A percentile compares a stretch with the other conserved stretches of the same genome.
These are phyloP conservation scores for Myocastor coypus DNA, from an alignment of 2,113 vertebrate species.

Conservation along the genomic window DNA sequence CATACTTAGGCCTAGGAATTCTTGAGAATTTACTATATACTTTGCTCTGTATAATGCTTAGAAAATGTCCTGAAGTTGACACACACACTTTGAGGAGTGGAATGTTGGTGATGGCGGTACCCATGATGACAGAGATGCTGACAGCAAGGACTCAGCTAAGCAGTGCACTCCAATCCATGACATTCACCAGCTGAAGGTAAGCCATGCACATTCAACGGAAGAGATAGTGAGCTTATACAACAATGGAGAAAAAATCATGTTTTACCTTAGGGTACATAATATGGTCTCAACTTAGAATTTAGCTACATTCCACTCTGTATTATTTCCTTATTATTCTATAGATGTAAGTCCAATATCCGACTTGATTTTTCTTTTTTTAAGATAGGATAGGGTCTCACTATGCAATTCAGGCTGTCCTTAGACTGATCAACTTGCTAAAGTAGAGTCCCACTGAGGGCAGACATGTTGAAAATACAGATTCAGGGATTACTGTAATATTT, in stretches of 20 bases:
- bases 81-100: background rate
- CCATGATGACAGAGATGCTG: background rate
- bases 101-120: background rate
- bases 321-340: background rate
- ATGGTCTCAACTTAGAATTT: background rate
- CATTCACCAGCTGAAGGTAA: slow-evolving; percentile 49
- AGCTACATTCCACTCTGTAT: background rate
- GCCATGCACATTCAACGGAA: slow-evolving; percentile 42
- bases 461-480: background rate
- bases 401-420: background rate
- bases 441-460: background rate
- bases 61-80: background rate
- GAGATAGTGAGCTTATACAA: background rate
- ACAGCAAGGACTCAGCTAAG: background rate
- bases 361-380: background rate
- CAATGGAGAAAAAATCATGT: background rate
- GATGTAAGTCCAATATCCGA: background rate
- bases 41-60: background rate
- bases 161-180: background rate
- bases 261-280: background rate
- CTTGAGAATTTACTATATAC: background rate
- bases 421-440: background rate
- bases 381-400: background rate
- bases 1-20: background rate
- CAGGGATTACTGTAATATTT: background rate